Base-by-base conservation (phyloP, 2,113 vertebrate genomes). In the Ctenomys sociabilis region DNA sequence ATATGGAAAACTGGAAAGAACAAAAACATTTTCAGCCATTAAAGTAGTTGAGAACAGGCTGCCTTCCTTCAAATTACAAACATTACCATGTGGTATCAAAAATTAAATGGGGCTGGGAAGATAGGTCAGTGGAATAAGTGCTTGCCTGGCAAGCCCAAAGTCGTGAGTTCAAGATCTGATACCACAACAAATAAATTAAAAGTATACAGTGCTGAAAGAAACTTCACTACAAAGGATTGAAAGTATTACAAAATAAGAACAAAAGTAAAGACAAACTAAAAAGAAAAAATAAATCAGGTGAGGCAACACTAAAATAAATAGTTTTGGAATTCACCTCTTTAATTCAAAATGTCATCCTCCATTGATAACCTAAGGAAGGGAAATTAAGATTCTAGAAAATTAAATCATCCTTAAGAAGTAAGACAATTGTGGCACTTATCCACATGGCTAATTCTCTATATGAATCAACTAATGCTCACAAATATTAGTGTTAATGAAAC, bases 371-470 rank as follows among this genome's bases (percentile, higher is more conserved):
- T 66, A 12, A 92, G 68, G 7, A 1, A 43, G 35, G 5, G 35
- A 72, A 84, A 83, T 68, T 40, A 84, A 85, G 40, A 87, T 45
- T 90, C 32, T 61, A 73, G 21, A 90, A 84, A 88, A 90, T 66
- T 70, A 82, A 75, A 68, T 82, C 4, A 26, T 77, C 12, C 94
- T 24, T 32, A 21, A n/a, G 22, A 90, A 8, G 68, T 40, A 85
- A 82, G 5, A 92, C 8, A 80, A 88, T 81, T 45, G 73, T 22
- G 57, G 24, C 21, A 77, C 81, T 86, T 85, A 30, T 59, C 11
- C 43, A 93, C 49, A 89, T 30, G 86, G 28, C 28, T 40, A 45
- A 63, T 63, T 89, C 12, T 30, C 78, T 35, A 57, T 35, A 35
- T 45, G 92, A 80, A 78, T 59, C 16, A 64, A 88, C 26, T 59